phyloP scores from a whole-genome alignment of 2,113 vertebrate genomes.

The Melanostigma gelatinosum region DNA sequence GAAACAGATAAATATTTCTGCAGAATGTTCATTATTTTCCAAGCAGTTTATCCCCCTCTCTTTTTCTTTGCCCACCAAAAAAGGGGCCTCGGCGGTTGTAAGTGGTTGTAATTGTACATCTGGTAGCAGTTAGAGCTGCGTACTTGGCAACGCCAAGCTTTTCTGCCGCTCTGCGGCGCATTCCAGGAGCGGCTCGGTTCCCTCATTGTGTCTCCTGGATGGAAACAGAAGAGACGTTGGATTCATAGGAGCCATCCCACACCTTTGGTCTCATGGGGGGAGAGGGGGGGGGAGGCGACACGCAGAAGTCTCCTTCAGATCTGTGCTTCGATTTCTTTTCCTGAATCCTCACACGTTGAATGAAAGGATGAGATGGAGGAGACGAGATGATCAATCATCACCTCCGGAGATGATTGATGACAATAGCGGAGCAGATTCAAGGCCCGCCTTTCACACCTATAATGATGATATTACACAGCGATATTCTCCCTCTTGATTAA shows the following conservation, averaged over 20 bases:
- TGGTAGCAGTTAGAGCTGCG: slow-evolving; percentile 72
- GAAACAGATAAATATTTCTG: slow-evolving; percentile 64
- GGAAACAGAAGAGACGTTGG: slow-evolving; percentile 54
- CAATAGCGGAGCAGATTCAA: slow-evolving; percentile 5
- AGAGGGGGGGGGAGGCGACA: slow-evolving; percentile 1
- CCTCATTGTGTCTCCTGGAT: slow-evolving; percentile 36
- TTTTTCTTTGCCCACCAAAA: slow-evolving; percentile 40
- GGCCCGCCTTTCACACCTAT: slow-evolving; percentile 16
- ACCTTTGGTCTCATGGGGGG: slow-evolving; percentile 23
- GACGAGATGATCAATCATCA: slow-evolving; percentile 5
- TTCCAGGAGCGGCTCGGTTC: slow-evolving; percentile 45
- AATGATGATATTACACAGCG: slow-evolving; percentile 6
- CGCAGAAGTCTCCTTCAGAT: not conserved
- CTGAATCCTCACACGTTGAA: slow-evolving; percentile 13
- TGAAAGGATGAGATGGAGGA: slow-evolving; percentile 10
- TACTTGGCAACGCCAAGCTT: slow-evolving; percentile 50
- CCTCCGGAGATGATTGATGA: slow-evolving; percentile 37
- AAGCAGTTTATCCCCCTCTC: slow-evolving; percentile 44
- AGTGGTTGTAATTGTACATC: slow-evolving; percentile 72
- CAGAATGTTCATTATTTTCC: slow-evolving; percentile 54
- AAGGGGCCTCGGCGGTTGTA: slow-evolving; percentile 57
- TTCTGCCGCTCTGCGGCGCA: slow-evolving; percentile 33
- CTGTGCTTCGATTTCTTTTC: slow-evolving; percentile 15
- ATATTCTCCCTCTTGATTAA: slow-evolving; percentile 6
- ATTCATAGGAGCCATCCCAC: slow-evolving; percentile 9